Evolutionary conservation across 2,113 vertebrate genomes (phyloP).

Genomic region (Halcyon malimbica): DNA sequence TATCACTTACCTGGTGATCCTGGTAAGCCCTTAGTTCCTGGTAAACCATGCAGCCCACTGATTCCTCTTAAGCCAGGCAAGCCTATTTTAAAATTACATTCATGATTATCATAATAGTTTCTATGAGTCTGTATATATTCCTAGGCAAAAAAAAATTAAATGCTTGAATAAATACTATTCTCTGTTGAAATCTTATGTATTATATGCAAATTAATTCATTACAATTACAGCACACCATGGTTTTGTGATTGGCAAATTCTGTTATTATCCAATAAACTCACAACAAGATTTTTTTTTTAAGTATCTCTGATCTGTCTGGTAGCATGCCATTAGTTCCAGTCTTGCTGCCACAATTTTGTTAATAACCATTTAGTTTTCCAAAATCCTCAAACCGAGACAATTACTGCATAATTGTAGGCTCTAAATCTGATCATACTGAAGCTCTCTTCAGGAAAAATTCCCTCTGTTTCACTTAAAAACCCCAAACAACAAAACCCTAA

Average conservation of each 20-base stretch:
- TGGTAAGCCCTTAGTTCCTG: conserved; percentile 81
- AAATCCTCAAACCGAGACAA: conserved; percentile 2
- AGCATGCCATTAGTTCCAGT: conserved; percentile 2
- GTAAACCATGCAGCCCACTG: conserved; percentile 80
- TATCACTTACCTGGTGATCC: conserved; percentile 84
- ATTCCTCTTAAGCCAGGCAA: conserved; percentile 84
- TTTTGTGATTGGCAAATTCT: background rate
- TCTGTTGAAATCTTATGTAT: background rate
- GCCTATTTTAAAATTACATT: conserved; percentile 75
- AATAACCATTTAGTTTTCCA: background rate
- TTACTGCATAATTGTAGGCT: background rate
- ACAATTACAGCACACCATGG: background rate
- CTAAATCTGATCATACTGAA: conserved; percentile 5
- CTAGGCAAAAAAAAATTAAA: background rate
- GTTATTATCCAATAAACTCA: background rate
- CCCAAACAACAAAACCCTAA: background rate
- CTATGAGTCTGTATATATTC: background rate
- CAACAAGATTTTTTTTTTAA: background rate
- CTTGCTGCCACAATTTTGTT: background rate
- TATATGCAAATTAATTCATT: background rate
- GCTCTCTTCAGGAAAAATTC: background rate
- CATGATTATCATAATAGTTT: background rate
- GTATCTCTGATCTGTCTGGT: background rate
- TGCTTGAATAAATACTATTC: background rate
- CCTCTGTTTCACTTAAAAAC: background rate